Base-by-base conservation (phyloP, 2,113 vertebrate genomes). In the Trachemys scripta region DNA sequence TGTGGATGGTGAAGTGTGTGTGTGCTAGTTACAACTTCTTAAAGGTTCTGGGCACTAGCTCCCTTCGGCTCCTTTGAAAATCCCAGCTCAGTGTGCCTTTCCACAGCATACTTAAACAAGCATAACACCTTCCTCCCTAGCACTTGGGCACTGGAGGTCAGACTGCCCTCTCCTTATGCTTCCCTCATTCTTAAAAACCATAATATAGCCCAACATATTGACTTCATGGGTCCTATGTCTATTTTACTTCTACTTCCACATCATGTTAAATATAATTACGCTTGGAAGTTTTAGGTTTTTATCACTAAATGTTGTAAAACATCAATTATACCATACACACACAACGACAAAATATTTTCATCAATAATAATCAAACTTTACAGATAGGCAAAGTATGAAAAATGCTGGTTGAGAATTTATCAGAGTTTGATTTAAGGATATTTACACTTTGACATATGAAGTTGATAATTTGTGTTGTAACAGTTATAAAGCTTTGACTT, bases 201-300 rank as follows among this genome's bases (percentile, higher is more conserved):
- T 12, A 84, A 11, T 17, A 47, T 2, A 93, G 80, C 50, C 89
- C 62, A 27, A 25, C n/a, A 35, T n/a, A 94, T 57, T 83, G 42
- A 12, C 69, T 94, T 95, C 86, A 95, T 65, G 93, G 35, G 85
- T 90, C 45, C 89, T 80, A 88, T 80, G 95, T 80, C 75, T 93
- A 17, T 62, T 96, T 91, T 57, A 93, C 56, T 88, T 90, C 81
- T 91, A 2, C 78, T 90, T 83, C 81, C 25, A n/a, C 89, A 95
- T 97, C 97, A 97, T 96, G 95, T 97, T 94, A 96, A 97, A 86
- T 95, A 8, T 59, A 59, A 29, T 29, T 59, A 59, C 10, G 22
- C 24, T 25, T 31, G 12, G 29, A 62, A 62, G 29, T 27, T 12
- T 29, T 62, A 62, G 57, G 31, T 62, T 62, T 31, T 62, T 31